Evolutionary conservation across 2,888 invertebrate genomes (phyloP).

Genomic region (Ochropacha duplaris): DNA sequence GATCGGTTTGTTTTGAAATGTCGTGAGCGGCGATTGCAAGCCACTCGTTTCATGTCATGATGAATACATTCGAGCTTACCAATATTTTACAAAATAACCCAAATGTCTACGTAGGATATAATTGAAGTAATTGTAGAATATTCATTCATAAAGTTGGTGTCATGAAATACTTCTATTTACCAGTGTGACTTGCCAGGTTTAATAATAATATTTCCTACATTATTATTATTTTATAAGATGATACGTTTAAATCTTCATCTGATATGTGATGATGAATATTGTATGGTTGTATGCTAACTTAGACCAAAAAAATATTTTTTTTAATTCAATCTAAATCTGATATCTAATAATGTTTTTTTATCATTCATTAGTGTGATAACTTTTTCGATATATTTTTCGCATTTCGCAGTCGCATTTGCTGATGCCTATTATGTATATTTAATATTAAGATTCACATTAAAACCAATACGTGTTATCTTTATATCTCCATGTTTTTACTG

Average conservation of each 20-base stretch:
- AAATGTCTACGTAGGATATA: conserved; percentile 16
- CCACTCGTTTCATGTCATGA: conserved; percentile 67
- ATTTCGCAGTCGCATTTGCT: neutral
- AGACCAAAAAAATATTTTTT: too few relatives aligned
- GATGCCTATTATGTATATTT: neutral
- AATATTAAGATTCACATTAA: neutral
- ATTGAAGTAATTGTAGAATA: conserved; percentile 15
- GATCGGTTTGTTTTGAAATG: conserved; percentile 78
- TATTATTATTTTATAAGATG: too few relatives aligned
- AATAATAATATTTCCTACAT: too few relatives aligned
- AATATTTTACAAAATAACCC: conserved; percentile 29
- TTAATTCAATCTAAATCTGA: too few relatives aligned
- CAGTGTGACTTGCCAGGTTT: too few relatives aligned
- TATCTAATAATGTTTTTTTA: too few relatives aligned
- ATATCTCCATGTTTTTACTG: conserved; percentile 43
- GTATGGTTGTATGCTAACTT: too few relatives aligned
- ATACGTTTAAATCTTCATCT: too few relatives aligned
- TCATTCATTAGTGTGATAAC: too few relatives aligned
- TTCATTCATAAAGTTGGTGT: conserved; percentile 1
- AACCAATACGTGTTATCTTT: conserved; percentile 2
- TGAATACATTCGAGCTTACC: conserved; percentile 22
- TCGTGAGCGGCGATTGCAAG: conserved; percentile 57
- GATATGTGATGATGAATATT: too few relatives aligned
- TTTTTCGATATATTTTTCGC: too few relatives aligned
- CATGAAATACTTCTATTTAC: neutral